phyloP scores from a whole-genome alignment of 2,888 invertebrate genomes.

The Lochmaea crataegi region DNA sequence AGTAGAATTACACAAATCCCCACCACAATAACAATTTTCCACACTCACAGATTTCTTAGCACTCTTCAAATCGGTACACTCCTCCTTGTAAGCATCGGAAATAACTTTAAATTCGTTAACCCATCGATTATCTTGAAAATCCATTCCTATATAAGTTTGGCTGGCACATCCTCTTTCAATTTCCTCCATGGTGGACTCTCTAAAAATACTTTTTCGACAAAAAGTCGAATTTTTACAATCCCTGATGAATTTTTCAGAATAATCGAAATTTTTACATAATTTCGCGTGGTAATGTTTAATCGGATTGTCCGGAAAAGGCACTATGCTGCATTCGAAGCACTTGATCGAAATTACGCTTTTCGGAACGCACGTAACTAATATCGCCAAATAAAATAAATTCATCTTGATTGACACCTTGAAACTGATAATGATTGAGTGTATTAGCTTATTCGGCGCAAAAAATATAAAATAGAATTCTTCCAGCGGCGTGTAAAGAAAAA shows the following conservation, averaged over 20 bases:
- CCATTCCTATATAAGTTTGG: background rate
- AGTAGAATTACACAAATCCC: background rate
- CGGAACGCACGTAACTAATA: background rate
- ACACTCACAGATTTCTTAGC: background rate
- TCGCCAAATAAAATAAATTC: background rate
- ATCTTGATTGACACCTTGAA: background rate
- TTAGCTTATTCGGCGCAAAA: no score
- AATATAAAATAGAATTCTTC: no score
- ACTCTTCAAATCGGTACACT: no score
- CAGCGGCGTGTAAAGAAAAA: no score
- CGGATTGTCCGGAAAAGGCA: no score
- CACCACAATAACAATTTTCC: slow-evolving; percentile 1
- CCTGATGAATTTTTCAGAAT: background rate
- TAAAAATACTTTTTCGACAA: background rate
- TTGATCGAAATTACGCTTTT: slow-evolving; percentile 15
- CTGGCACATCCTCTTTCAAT: slow-evolving; percentile 2
- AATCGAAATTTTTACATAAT: slow-evolving; percentile 16
- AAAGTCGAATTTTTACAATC: slow-evolving; percentile 1
- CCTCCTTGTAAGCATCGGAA: background rate
- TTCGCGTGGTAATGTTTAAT: no score
- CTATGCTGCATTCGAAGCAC: slow-evolving; percentile 32
- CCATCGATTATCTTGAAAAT: background rate
- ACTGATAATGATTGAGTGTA: background rate
- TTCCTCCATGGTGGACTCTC: background rate
- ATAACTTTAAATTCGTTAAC: background rate